Percentiles rank a stretch among this genome's conserved stretches.
These are phyloP conservation scores for Dinomys branickii DNA, from an alignment of 2,113 vertebrate species.

Conservation along the genomic window DNA sequence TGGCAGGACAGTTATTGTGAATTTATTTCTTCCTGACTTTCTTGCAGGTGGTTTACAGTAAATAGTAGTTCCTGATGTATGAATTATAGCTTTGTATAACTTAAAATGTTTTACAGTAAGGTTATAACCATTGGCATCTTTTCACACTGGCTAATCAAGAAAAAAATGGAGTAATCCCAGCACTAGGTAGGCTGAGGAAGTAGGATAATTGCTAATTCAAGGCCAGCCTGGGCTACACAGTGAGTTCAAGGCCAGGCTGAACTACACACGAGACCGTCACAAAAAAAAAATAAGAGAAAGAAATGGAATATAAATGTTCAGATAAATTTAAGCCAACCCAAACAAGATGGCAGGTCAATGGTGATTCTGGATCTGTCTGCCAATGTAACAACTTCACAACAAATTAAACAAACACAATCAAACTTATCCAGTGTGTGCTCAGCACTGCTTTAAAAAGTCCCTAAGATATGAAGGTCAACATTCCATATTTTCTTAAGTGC, in stretches of 20 bases:
- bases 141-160: conserved; percentile 1
- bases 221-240: neutral
- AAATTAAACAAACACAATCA: conserved; percentile 52
- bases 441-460: conserved; percentile 38
- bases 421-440: conserved; percentile 52
- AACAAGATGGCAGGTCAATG: neutral
- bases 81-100: neutral
- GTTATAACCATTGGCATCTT: conserved; percentile 12
- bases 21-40: neutral
- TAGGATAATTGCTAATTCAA: neutral
- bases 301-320: conserved; percentile 25
- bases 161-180: neutral
- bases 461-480: conserved; percentile 35
- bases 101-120: conserved; percentile 6
- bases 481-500: neutral
- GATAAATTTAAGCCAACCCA: conserved; percentile 27
- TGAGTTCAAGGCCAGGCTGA: neutral
- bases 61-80: neutral
- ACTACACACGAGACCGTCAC: neutral
- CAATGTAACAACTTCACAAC: conserved; percentile 39
- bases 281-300: neutral
- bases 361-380: conserved; percentile 30
- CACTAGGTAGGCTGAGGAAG: neutral
- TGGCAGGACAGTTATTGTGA: neutral
- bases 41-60: conserved; percentile 1